Conservation (phyloP, 2,113 vertebrate genomes). For the Andinoacara biseriatus region DNA sequence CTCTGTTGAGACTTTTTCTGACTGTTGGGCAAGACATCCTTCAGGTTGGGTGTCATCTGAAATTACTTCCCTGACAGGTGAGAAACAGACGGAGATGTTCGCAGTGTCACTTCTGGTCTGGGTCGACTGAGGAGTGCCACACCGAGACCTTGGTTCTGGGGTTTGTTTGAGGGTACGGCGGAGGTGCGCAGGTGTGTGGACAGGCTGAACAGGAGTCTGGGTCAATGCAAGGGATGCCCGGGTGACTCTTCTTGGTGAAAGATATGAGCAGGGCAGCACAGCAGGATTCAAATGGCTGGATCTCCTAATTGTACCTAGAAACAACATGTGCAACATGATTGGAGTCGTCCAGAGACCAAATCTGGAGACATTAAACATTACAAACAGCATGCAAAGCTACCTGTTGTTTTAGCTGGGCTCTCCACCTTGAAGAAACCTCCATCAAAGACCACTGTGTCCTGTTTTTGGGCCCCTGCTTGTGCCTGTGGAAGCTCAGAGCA, state of each 20-base stretch:
- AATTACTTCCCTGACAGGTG: constrained; percentile 26
- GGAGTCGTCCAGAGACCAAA: accelerated
- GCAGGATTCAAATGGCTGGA: constrained; percentile 62
- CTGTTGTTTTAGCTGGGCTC: constrained; percentile 86
- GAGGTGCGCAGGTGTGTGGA: constrained; percentile 16
- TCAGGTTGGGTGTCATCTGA: constrained; percentile 2
- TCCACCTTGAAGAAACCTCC: constrained; percentile 91
- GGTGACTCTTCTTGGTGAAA: constrained; percentile 63
- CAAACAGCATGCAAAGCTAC: constrained; percentile 66
- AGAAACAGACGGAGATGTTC: constrained; percentile 24
- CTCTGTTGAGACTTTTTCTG: neutral
- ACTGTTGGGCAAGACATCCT: neutral
- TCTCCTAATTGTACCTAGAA: constrained; percentile 65
- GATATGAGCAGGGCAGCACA: constrained; percentile 22
- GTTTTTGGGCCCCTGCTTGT: neutral
- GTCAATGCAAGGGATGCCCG: constrained; percentile 33
- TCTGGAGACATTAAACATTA: too few species aligned
- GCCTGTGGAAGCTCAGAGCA: neutral
- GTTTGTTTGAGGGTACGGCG: constrained; percentile 16
- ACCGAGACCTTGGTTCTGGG: constrained; percentile 23
- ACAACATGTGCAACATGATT: neutral
- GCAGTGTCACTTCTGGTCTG: neutral
- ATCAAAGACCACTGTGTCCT: constrained; percentile 82
- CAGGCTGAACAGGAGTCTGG: constrained; percentile 31
- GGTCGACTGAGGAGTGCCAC: constrained; percentile 15